Evolutionary conservation across 2,888 invertebrate genomes (phyloP).

Genomic region (Philaethria dido): DNA sequence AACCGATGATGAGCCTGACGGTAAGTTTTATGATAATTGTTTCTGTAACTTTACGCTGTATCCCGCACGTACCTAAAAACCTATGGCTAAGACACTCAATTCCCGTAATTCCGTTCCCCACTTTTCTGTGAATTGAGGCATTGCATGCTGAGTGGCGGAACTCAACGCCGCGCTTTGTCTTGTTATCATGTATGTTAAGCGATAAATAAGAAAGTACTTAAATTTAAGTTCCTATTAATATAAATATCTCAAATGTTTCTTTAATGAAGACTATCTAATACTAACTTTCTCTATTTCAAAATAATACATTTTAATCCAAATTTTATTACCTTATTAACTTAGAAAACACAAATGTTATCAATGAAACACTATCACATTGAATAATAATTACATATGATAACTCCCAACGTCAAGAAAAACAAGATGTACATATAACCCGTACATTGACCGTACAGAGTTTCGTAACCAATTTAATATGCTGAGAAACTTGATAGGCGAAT

Average conservation of each 20-base stretch:
- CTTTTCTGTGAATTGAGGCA: too few species aligned
- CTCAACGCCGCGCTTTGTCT: too few species aligned
- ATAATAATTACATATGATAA: slow-evolving; percentile 13
- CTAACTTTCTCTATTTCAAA: slow-evolving; percentile 6
- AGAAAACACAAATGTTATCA: not conserved
- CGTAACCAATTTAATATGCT: slow-evolving; percentile 34
- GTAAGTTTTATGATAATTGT: slow-evolving; percentile 65
- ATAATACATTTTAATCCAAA: not conserved
- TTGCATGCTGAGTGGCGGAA: too few species aligned
- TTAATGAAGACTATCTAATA: not conserved
- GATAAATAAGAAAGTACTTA: too few species aligned
- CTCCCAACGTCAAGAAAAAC: slow-evolving; percentile 2
- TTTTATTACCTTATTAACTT: slow-evolving; percentile 11
- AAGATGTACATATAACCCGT: slow-evolving; percentile 2
- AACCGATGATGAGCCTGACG: slow-evolving; percentile 89
- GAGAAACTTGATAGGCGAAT: slow-evolving; percentile 37
- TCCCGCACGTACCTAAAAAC: too few species aligned
- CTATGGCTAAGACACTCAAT: too few species aligned
- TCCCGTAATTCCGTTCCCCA: too few species aligned
- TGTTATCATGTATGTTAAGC: too few species aligned
- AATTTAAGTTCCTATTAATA: not conserved
- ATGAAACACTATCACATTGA: not conserved
- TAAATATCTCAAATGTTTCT: not conserved
- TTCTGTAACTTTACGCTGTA: not conserved
- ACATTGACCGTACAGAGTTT: slow-evolving; percentile 34